These are phyloP conservation scores for Ornithoptera alexandrae DNA, from an alignment of 2,888 invertebrate species.

Conservation along the genomic window DNA sequence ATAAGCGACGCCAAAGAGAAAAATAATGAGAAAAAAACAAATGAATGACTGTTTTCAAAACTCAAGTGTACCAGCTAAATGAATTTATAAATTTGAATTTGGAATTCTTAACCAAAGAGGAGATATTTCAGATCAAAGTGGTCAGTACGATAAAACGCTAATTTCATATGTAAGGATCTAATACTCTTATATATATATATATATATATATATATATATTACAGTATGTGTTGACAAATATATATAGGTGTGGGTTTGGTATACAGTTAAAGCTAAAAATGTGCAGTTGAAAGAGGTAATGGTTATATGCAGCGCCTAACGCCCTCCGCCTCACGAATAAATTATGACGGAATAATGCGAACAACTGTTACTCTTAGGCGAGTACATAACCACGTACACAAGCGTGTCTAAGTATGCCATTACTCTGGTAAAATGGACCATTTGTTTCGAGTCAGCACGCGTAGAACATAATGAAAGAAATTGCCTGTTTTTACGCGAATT, in stretches of 20 bases:
- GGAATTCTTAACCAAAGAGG: no score
- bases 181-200: no score
- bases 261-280: not conserved
- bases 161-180: no score
- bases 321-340: conserved; percentile 32
- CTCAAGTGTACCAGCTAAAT: no score
- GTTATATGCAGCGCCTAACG: conserved; percentile 16
- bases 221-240: not conserved
- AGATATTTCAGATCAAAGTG: no score
- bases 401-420: conserved; percentile 47
- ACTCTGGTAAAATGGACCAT: conserved; percentile 45
- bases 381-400: conserved; percentile 38
- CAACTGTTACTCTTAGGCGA: conserved; percentile 37
- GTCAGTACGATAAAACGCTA: no score
- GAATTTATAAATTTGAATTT: no score
- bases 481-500: conserved; percentile 32
- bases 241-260: not conserved
- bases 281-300: conserved; percentile 3
- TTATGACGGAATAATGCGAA: conserved; percentile 39
- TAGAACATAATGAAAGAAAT: conserved; percentile 40
- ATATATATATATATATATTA: not conserved
- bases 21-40: no score
- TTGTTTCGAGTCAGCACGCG: conserved; percentile 44
- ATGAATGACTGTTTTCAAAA: no score
- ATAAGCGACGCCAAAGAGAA: no score